Percentiles rank a stretch among this genome's conserved stretches.
Conservation (phyloP, 2,888 invertebrate species). For the Saturnia japonica region DNA sequence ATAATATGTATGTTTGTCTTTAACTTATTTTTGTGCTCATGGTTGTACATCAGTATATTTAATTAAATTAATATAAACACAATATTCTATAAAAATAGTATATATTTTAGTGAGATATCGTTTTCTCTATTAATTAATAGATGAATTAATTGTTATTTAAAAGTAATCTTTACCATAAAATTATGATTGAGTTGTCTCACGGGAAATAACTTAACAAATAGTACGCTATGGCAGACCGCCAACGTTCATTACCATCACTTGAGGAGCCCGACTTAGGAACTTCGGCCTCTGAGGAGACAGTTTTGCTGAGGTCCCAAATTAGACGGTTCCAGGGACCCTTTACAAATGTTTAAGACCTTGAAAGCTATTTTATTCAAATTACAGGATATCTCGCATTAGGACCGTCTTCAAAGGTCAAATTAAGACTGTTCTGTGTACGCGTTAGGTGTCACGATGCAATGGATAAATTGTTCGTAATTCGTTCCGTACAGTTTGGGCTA, state of each 20-base stretch:
- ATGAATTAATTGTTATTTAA: too few relatives aligned
- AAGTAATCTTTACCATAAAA: background rate
- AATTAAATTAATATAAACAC: too few relatives aligned
- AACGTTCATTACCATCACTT: constrained; percentile 43
- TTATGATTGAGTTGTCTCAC: background rate
- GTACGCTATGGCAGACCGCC: constrained; percentile 16
- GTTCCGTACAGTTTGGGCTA: background rate
- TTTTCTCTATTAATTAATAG: too few relatives aligned
- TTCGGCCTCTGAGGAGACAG: constrained; percentile 22
- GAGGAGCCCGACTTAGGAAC: constrained; percentile 37
- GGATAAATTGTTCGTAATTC: background rate
- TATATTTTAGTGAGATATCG: too few relatives aligned
- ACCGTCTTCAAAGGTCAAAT: constrained; percentile 11
- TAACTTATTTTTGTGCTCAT: too few relatives aligned
- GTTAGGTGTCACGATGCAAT: background rate
- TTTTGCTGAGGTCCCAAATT: constrained; percentile 3
- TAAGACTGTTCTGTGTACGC: constrained; percentile 5
- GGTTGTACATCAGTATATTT: too few relatives aligned
- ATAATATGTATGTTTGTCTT: too few relatives aligned
- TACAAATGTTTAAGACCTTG: constrained; percentile 16
- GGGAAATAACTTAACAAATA: constrained; percentile 1
- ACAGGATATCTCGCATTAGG: constrained; percentile 10
- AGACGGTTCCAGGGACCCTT: constrained; percentile 6
- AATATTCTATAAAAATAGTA: too few relatives aligned
- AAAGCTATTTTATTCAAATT: constrained; percentile 14